Evolutionary conservation across 2,113 vertebrate species (phyloP).

Genomic region (Parus major): DNA sequence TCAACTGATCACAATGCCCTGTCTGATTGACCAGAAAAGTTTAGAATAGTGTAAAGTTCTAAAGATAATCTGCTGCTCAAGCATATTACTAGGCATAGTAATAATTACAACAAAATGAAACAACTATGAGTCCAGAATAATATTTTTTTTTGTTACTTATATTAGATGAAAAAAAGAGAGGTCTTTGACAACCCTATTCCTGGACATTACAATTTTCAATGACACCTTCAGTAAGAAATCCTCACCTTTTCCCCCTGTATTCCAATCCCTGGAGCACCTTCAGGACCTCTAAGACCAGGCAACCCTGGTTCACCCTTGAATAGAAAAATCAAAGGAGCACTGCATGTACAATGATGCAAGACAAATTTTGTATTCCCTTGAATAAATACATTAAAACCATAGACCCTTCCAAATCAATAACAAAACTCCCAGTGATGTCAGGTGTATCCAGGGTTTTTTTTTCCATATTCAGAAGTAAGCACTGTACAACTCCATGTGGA

Average conservation of each 20-base stretch:
- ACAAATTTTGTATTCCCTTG: not conserved
- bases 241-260: constrained; percentile 88
- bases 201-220: not conserved
- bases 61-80: not conserved
- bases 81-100: not conserved
- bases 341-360: not conserved
- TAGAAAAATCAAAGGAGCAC: not conserved
- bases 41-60: not conserved
- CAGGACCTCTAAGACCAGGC: constrained; percentile 81
- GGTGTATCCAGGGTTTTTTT: not conserved
- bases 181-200: not conserved
- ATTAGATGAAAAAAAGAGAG: not conserved
- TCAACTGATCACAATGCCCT: not conserved
- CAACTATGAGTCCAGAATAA: not conserved
- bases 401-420: not conserved
- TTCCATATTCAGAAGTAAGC: not conserved
- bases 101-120: not conserved
- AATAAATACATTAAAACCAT: not conserved
- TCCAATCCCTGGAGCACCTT: constrained; percentile 83
- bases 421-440: not conserved
- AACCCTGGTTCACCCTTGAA: constrained; percentile 84
- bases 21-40: not conserved
- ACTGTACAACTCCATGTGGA: not conserved
- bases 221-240: not conserved
- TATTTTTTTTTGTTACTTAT: not conserved